Conservation (phyloP, 92 coral and sea anemone genomes). For the Galaxea fascicularis region DNA sequence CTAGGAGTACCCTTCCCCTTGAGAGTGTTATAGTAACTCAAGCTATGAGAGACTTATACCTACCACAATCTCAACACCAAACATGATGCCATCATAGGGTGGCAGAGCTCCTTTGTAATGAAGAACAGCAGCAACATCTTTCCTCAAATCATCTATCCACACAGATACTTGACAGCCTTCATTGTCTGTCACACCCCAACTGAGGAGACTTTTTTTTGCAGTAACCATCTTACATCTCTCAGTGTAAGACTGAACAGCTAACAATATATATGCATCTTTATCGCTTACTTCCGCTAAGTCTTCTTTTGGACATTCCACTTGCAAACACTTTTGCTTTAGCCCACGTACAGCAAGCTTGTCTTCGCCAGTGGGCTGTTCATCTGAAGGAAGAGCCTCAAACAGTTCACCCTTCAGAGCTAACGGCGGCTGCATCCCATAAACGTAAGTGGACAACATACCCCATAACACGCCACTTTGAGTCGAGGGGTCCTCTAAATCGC, state of each 20-base stretch:
- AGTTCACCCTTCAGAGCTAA: constrained; percentile 80
- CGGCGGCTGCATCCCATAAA: constrained; percentile 41
- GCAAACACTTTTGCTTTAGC: constrained; percentile 72
- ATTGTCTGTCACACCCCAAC: constrained; percentile 38
- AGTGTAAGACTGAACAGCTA: constrained; percentile 76
- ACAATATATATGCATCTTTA: constrained; percentile 63
- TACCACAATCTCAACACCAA: constrained; percentile 90
- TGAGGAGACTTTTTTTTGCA: constrained; percentile 33
- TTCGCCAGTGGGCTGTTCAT: constrained; percentile 55
- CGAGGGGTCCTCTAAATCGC: constrained; percentile 72
- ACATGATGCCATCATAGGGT: constrained; percentile 87
- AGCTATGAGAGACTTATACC: constrained; percentile 11
- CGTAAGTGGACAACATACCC: constrained; percentile 83
- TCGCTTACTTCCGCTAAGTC: constrained; percentile 58
- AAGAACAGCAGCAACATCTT: constrained; percentile 66
- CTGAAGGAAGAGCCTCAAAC: constrained; percentile 59
- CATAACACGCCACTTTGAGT: constrained; percentile 60
- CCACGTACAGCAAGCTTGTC: constrained; percentile 68
- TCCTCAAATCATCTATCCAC: constrained; percentile 73
- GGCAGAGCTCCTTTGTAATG: constrained; percentile 82
- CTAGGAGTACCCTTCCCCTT: too few relatives aligned
- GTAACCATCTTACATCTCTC: constrained; percentile 68
- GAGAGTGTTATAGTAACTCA: too few relatives aligned
- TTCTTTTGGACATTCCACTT: constrained; percentile 65
- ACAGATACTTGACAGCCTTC: constrained; percentile 80